Evolutionary conservation across 2,113 vertebrate species (phyloP), one percentile per base, ranked within the genome.

Genomic region (Zeus faber): DNA sequence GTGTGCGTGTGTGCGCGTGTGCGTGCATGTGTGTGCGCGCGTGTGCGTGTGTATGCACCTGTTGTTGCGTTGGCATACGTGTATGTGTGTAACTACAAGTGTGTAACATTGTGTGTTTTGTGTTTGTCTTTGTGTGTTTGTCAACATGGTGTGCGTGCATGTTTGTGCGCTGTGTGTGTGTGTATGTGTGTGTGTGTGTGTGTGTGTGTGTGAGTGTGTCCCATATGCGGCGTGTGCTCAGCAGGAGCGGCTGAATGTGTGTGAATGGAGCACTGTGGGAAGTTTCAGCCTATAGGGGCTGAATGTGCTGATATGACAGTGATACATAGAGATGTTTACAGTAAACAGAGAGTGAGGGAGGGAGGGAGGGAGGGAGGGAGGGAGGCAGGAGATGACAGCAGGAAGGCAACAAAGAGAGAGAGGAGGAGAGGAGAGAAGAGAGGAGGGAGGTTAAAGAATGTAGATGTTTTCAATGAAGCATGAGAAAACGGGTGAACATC

Each of bases 251-350:
- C 9, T 70, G 67, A 74, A 69, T 49, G 57, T 29, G 62, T 24
- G 59, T 76, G 75, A 82, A 80, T 72, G 72, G 58, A 23, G 55
- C 72, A 0, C 83, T 43, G 62, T 62, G 23, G 77, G 85, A 35
- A 70, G 17, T 26, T 56, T 5, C 37, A 56, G 61, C 60, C 49
- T 72, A 49, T 67, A 60, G 67, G 58, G 72, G 72, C 74, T 83
- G 74, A 87, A 84, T 85, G 74, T 25, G 20, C 53, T 68, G 70
- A 85, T 82, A 87, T 85, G 85, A 87, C 83, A 87, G 77, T 87
- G 81, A 87, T 85, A 72, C 81, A 87, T 85, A 74, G 76, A 66
- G 76, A 76, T 81, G 81, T 84, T 85, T 87, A 83, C 81, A 76
- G 81, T 84, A 82, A 77, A 84, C 49, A 35, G 27, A 48, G 54